phyloP scores from a whole-genome alignment of 2,797 vertebrate genomes.

The Neopelma chrysocephalum region DNA sequence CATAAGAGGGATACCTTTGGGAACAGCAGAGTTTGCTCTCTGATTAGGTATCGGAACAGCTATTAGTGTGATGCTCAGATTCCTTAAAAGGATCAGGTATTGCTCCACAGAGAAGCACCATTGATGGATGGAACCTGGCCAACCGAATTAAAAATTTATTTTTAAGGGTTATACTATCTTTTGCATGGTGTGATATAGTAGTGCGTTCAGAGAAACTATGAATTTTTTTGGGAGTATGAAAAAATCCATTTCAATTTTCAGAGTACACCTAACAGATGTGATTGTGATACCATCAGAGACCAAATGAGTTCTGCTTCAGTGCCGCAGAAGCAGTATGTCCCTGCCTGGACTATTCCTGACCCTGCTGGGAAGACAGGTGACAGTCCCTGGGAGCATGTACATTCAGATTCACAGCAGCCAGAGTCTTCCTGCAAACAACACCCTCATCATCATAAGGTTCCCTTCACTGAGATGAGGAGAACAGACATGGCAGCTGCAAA shows the following conservation, averaged over 20 bases:
- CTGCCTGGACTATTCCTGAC: background rate
- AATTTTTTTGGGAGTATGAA: background rate
- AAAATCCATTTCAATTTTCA: background rate
- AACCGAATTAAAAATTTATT: background rate
- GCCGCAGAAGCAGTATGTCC: background rate
- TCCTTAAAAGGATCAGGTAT: background rate
- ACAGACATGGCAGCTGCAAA: background rate
- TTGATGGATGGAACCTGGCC: background rate
- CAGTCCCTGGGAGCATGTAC: background rate
- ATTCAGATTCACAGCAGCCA: background rate
- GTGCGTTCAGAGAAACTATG: background rate
- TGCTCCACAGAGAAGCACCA: background rate
- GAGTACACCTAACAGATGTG: background rate
- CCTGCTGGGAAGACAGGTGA: background rate
- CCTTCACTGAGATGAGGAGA: background rate
- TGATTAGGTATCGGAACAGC: background rate
- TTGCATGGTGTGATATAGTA: background rate
- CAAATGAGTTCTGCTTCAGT: background rate
- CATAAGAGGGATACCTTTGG: background rate
- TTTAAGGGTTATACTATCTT: background rate
- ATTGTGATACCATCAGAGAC: background rate
- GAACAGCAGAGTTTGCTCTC: background rate
- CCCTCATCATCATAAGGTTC: accelerated
- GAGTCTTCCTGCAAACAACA: background rate
- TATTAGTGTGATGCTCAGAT: background rate